Conservation (phyloP, 2,113 vertebrate genomes). For the Lepus europaeus region DNA sequence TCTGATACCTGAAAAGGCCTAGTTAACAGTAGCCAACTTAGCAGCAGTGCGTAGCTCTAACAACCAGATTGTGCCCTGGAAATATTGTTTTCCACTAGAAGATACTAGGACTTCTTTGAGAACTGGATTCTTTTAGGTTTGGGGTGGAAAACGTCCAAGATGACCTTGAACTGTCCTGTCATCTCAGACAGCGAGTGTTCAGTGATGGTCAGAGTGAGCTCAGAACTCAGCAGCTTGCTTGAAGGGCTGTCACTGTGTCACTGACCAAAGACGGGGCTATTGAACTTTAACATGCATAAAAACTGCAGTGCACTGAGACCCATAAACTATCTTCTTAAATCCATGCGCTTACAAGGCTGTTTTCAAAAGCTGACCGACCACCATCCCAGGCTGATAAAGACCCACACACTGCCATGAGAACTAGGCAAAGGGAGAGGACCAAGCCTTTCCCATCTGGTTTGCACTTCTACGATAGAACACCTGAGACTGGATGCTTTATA, state of each 20-base stretch:
- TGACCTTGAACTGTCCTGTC: neutral
- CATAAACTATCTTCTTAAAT: slow-evolving; percentile 18
- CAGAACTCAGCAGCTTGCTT: neutral
- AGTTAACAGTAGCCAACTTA: neutral
- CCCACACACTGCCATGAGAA: slow-evolving; percentile 6
- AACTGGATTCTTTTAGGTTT: neutral
- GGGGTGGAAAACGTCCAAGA: neutral
- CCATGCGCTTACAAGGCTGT: neutral
- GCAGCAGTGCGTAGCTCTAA: neutral
- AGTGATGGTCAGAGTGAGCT: neutral
- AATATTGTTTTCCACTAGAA: neutral
- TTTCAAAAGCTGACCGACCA: neutral
- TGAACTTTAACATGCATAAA: neutral
- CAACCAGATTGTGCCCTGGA: neutral
- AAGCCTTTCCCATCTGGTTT: neutral
- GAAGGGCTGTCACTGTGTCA: neutral
- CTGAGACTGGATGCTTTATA: neutral
- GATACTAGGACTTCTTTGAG: neutral
- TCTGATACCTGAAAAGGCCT: neutral
- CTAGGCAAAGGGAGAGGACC: neutral
- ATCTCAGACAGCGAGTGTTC: neutral
- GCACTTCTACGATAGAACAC: neutral
- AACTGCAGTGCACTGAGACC: neutral
- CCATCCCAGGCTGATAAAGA: neutral
- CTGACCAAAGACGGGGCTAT: neutral